A percentile compares a stretch with the other conserved stretches of the same genome.
These are phyloP conservation scores for Mus pahari DNA, from an alignment of 2,113 vertebrate species.

Conservation along the genomic window DNA sequence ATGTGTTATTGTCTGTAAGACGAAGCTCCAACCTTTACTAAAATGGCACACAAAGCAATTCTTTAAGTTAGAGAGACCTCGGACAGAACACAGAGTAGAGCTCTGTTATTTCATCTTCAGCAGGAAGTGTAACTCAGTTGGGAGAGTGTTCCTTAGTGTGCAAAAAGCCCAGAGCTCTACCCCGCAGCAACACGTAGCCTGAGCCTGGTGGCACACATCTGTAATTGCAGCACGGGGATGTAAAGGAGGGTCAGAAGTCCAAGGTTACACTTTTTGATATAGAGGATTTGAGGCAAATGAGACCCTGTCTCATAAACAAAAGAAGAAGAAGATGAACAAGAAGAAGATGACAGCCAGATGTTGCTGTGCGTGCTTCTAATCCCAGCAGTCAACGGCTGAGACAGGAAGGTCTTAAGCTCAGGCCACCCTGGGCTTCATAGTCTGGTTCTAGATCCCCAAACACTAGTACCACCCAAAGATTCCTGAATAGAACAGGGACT, in stretches of 20 bases:
- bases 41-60: slow-evolving; percentile 2
- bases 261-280: background rate
- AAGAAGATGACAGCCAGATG: background rate
- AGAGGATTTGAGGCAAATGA: background rate
- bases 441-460: background rate
- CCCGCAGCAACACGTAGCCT: background rate
- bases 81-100: background rate
- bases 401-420: background rate
- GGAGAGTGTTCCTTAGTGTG: too few species aligned
- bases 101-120: background rate
- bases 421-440: background rate
- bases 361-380: background rate
- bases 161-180: background rate
- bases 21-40: slow-evolving; percentile 36
- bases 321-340: too few species aligned
- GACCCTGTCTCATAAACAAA: background rate
- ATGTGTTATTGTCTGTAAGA: slow-evolving; percentile 21
- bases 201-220: background rate
- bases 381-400: background rate
- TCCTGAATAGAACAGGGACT: background rate
- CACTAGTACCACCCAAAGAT: background rate
- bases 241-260: background rate
- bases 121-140: background rate
- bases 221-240: background rate
- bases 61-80: background rate